Evolutionary conservation across 2,888 invertebrate genomes (phyloP), one percentile per base, ranked within the genome.

Genomic region (Pemphredon lugubris): DNA sequence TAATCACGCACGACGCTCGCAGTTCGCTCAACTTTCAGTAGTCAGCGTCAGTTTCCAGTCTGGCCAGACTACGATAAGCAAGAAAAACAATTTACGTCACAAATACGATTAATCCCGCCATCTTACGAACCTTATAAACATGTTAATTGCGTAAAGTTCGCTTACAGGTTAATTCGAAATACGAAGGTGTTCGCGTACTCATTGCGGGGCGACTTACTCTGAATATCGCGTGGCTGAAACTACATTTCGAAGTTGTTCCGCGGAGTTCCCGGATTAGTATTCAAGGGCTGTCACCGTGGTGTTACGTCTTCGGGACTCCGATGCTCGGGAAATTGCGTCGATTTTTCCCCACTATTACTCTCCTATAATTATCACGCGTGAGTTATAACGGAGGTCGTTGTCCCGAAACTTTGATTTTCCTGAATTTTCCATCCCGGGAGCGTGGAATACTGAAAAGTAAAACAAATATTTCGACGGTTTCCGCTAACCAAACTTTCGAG

Each of bases 211-310:
- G 11, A 42, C 42, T 42, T 44, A 18, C 55, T 47, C 61, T 39
- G 39, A 37, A 47, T 61, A 54, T 61, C 61, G 63, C 54, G 48
- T 34, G 40, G 55, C 42, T 40, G 21, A 64, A 64, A 64, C 63
- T 64, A 48, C 23, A 55, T 64, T 42, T 26, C 63, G n/a, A 64
- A 64, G 55, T 64, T 48, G 34, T 55, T 42, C 16, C 34, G 21
- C n/a, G 13, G 34, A 48, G 63, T 63, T 63, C 18, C 26, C 20
- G 30, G 14, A 48, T 64, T 64, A 64, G 63, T 55, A 55, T 64
- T 55, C 63, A 32, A 30, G 32, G 32, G 9, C 42, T 34, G 48
- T 30, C 63, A 48, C 13, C 23, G 26, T 11, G 47, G 20, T 9
- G 39, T 40, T 54, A 18, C 23, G 21, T 18, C 32, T 11, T 9